Base-by-base conservation (phyloP, 2,113 vertebrate species). In the Callionymus lyra region DNA sequence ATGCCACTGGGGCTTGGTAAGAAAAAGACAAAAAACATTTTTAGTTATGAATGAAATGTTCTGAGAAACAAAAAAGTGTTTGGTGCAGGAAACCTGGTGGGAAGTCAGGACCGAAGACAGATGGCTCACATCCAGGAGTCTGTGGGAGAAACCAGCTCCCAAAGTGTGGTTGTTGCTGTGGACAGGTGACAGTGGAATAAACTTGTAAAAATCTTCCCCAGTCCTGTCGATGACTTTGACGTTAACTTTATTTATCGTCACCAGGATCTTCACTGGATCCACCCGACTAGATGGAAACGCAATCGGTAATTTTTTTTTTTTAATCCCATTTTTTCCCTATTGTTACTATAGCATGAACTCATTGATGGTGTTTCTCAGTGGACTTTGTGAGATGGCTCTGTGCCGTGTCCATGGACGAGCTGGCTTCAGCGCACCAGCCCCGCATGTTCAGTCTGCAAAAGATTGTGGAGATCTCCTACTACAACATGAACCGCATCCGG, bases 391-490 rank as follows among this genome's bases (percentile, higher is more conserved):
- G 91, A 1, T 98, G 94, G 94, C 73, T 98, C 39, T 98, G 95
- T 4, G 93, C 90, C 0, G 93, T 98, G 31, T 98, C 95, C 43
- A 97, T 97, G 94, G 95, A 98, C 1, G 95, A 98, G 72, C 77
- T 98, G 82, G 94, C 93, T 9, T 94, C 92, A 0, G 80, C 89
- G 0, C 95, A 96, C 70, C 93, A 98, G 51, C 91, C 95, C 0
- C 86, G 95, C 53, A 98, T 98, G 95, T 98, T 98, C 84, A 97
- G 94, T 65, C 70, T 98, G 68, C 95, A 98, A 74, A 98, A 98
- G 85, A 98, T 98, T 0, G 95, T 98, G 71, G 95, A 98, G 65
- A 98, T 98, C 40, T 98, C 95, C 0, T 98, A 98, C 42, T 98
- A 98, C 81, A 98, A 98, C 84, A 98, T 98, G 95, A 96, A 91